Evolutionary conservation across 1,140 invertebrate genomes (phyloP), one percentile per base, ranked within the genome.

Genomic region (Daktulosphaira vitifoliae): DNA sequence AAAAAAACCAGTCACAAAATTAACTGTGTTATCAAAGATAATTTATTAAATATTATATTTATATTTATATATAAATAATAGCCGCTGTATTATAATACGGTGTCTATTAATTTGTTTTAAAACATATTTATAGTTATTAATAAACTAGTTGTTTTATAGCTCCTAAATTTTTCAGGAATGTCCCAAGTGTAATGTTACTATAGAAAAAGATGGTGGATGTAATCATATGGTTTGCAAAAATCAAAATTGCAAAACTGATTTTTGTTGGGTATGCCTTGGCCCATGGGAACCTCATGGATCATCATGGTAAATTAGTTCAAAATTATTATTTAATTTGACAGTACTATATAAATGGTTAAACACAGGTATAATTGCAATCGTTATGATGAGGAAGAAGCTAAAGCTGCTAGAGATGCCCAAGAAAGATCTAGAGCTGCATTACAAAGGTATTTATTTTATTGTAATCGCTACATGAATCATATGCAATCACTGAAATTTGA

Each of bases 211-310:
- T 78, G 96, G 96, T 48, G 96, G 96, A 29, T 99, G 96, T 78
- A 99, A 99, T 78, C 96, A 99, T 76, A 98, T 99, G 95, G 88
- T 96, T 7, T 99, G 96, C 77, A 97, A 97, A 78, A 98, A 98
- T 79, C 91, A 95, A 76, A 93, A 92, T 75, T 99, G 96, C 74
- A 95, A 94, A 76, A 85, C 91, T 16, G 95, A 99, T 74, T 99
- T 99, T 75, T 99, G 96, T 78, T 99, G 96, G 96, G 93, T 98
- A 0, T 99, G 96, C 76, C 81, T 99, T 38, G 96, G 95, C 26
- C 92, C 93, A 2, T 99, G 96, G 96, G 92, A 97, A 75, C 95
- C 95, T 8, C 96, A 99, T 76, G 96, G 96, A 23, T 94, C 92
- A 29, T 96, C 92, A 33, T 98, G 96, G 95, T 85, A 74, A 72